phyloP scores from a whole-genome alignment of 2,888 invertebrate species.

The Notocelia uddmanniana region DNA sequence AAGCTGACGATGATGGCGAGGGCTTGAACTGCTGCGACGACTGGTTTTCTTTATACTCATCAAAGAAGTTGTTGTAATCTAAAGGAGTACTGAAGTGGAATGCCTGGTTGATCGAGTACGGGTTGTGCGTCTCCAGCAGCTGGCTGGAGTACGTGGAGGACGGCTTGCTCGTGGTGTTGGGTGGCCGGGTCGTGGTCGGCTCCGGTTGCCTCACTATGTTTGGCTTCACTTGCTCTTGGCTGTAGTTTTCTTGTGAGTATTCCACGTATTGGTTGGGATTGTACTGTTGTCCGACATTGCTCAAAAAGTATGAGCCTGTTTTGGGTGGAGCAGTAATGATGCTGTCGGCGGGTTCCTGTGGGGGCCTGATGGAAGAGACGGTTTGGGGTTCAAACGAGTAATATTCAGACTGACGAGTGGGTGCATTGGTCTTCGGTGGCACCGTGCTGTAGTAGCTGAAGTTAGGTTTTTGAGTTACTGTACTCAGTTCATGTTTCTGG shows the following conservation, averaged over 20 bases:
- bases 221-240: conserved; percentile 55
- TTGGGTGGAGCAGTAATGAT: conserved; percentile 59
- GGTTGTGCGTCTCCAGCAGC: conserved; percentile 79
- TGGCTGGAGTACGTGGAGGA: conserved; percentile 75
- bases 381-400: conserved; percentile 79
- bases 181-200: conserved; percentile 62
- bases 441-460: conserved; percentile 77
- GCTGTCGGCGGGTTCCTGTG: conserved; percentile 57
- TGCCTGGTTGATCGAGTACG: conserved; percentile 81
- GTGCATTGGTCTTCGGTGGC: conserved; percentile 66
- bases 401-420: conserved; percentile 67
- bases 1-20: conserved; percentile 53
- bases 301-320: conserved; percentile 68
- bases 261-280: conserved; percentile 62
- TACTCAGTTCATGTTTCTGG: conserved; percentile 65
- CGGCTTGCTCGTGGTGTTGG: conserved; percentile 66
- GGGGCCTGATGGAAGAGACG: conserved; percentile 68
- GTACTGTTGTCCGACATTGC: conserved; percentile 64
- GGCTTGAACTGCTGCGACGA: conserved; percentile 58
- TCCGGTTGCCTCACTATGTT: conserved; percentile 50
- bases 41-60: conserved; percentile 71
- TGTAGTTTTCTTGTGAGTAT: conserved; percentile 59
- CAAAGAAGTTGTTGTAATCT: conserved; percentile 76
- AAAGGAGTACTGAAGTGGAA: conserved; percentile 81
- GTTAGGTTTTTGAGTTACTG: conserved; percentile 73